These are phyloP conservation scores for Antrozous pallidus DNA, from an alignment of 2,797 vertebrate genomes.

Conservation along the genomic window DNA sequence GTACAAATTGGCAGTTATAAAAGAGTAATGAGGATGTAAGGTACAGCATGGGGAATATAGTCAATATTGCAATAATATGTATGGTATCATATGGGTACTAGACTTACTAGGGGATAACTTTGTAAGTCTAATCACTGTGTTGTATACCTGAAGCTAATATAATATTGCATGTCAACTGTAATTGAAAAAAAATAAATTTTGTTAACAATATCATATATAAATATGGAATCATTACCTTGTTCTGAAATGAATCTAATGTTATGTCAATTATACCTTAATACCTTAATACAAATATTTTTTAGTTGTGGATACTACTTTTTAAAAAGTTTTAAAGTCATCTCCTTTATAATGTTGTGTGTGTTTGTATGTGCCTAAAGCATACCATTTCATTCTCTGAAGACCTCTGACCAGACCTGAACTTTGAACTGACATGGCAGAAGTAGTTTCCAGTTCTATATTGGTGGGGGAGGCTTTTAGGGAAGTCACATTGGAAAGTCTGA, in stretches of 20 bases:
- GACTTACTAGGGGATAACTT: background rate
- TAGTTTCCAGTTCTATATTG: background rate
- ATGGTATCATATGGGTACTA: background rate
- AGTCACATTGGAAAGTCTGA: slow-evolving; percentile 54
- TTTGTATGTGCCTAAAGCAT: background rate
- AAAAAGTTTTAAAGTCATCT: slow-evolving; percentile 2
- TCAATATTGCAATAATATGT: background rate
- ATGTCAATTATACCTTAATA: background rate
- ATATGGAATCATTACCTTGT: background rate
- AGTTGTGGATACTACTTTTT: background rate
- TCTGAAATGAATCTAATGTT: background rate
- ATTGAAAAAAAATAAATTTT: background rate
- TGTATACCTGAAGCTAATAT: background rate
- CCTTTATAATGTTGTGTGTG: background rate
- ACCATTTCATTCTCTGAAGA: slow-evolving; percentile 20
- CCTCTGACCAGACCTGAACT: slow-evolving; percentile 19
- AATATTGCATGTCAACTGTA: background rate
- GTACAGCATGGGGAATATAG: background rate
- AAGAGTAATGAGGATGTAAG: background rate
- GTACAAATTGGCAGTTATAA: background rate
- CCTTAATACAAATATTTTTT: background rate
- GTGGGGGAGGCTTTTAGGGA: slow-evolving; percentile 18
- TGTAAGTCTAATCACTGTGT: background rate
- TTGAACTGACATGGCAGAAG: background rate
- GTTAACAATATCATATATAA: background rate